These are phyloP conservation scores for Amblyopsis hoosieri DNA, from an alignment of 2,797 vertebrate genomes.

Conservation along the genomic window DNA sequence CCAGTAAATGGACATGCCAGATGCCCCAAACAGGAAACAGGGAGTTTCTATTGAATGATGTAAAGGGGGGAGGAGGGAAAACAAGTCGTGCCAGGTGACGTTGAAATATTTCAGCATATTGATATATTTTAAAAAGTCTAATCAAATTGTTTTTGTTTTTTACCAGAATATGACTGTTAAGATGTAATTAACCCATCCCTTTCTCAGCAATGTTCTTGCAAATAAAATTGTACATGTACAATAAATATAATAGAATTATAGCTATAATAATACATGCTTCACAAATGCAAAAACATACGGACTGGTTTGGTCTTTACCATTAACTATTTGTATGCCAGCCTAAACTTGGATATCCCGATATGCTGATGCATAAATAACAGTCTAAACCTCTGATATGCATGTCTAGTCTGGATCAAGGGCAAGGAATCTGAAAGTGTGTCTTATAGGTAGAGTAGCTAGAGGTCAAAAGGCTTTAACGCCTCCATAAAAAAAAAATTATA, in stretches of 20 bases:
- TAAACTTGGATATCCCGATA: constrained; percentile 19
- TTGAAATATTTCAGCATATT: constrained; percentile 31
- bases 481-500: constrained; percentile 5
- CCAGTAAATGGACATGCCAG: constrained; percentile 69
- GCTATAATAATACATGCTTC: background rate
- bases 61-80: constrained; percentile 28
- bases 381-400: constrained; percentile 58
- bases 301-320: background rate
- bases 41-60: constrained; percentile 78
- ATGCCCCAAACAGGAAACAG: constrained; percentile 81
- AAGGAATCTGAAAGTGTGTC: constrained; percentile 10
- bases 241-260: background rate
- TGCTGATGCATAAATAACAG: constrained; percentile 15
- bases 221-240: background rate
- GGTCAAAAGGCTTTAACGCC: background rate
- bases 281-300: background rate
- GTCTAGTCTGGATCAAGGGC: constrained; percentile 42
- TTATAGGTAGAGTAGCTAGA: constrained; percentile 2
- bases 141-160: background rate
- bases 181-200: background rate
- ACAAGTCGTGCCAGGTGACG: constrained; percentile 72
- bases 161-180: no score
- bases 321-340: background rate
- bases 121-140: constrained; percentile 21
- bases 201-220: background rate